Evolutionary conservation across 1,140 invertebrate genomes (phyloP).

Genomic region (Drosophila gunungcola): DNA sequence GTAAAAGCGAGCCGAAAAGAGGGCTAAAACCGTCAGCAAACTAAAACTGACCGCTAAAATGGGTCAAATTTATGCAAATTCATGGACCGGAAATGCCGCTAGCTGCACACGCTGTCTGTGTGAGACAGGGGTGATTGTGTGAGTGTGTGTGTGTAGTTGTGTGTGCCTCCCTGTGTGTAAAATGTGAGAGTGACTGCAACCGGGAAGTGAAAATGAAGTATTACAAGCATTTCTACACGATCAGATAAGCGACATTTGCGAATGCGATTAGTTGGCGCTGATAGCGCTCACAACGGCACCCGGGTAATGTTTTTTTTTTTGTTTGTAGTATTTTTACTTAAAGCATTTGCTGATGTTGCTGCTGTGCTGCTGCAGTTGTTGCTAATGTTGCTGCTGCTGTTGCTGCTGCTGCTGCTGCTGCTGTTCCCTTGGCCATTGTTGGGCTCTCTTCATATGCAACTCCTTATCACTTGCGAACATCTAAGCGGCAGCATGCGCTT

Average conservation of each 20-base stretch:
- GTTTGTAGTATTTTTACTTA: conserved; percentile 17
- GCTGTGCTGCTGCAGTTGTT: conserved; percentile 8
- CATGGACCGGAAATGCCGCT: conserved; percentile 80
- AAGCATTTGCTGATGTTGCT: conserved; percentile 25
- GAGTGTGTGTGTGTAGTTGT: background rate
- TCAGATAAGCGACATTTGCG: conserved; percentile 84
- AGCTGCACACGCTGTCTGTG: conserved; percentile 81
- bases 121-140: conserved; percentile 24
- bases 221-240: conserved; percentile 84
- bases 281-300: conserved; percentile 64
- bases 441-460: conserved; percentile 77
- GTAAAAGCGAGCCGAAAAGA: conserved; percentile 38
- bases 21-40: conserved; percentile 34
- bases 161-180: background rate
- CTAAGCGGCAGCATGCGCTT: conserved; percentile 81
- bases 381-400: conserved; percentile 13
- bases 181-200: conserved; percentile 50
- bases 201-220: conserved; percentile 84
- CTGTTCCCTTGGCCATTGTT: conserved; percentile 56
- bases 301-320: conserved; percentile 48
- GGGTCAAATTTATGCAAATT: conserved; percentile 84
- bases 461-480: conserved; percentile 84
- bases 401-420: conserved; percentile 25
- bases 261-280: conserved; percentile 82
- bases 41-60: conserved; percentile 57